Percentiles rank a stretch among this genome's conserved stretches.
These are phyloP conservation scores for Sylvia atricapilla DNA, from an alignment of 2,113 vertebrate genomes.

Conservation along the genomic window DNA sequence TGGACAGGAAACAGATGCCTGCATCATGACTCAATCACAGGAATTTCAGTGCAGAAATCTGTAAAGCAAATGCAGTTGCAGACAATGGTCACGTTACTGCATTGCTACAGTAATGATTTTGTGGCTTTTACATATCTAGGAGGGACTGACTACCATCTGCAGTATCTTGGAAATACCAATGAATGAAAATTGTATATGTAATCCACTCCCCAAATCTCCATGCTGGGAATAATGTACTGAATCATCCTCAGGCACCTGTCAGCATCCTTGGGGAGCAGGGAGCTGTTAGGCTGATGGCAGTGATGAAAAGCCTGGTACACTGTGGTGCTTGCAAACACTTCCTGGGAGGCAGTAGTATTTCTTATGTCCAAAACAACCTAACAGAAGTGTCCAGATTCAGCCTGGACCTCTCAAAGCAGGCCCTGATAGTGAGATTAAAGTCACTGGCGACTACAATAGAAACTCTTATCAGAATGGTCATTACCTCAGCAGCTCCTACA, in stretches of 20 bases:
- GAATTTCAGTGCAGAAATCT: not conserved
- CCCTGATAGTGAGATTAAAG: not conserved
- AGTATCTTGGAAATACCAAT: not conserved
- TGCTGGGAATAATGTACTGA: not conserved
- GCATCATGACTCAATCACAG: not conserved
- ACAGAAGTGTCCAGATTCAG: not conserved
- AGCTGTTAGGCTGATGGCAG: not conserved
- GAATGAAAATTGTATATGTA: not conserved
- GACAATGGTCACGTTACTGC: not conserved
- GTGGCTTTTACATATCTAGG: not conserved
- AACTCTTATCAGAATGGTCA: not conserved
- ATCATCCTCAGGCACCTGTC: not conserved
- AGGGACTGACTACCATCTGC: not conserved
- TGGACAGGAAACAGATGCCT: not conserved
- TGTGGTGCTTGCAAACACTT: not conserved
- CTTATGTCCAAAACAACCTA: not conserved
- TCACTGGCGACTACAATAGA: not conserved
- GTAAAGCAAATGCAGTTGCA: not conserved
- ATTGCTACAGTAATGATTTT: not conserved
- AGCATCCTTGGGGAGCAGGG: rapidly evolving
- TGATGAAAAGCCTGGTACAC: not conserved
- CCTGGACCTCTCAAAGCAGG: not conserved
- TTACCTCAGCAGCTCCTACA: not conserved
- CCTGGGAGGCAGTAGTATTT: not conserved
- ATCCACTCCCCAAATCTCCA: not conserved